Percentiles rank a stretch among this genome's conserved stretches.
phyloP scores from a whole-genome alignment of 2,113 vertebrate species.

The Pipra filicauda region DNA sequence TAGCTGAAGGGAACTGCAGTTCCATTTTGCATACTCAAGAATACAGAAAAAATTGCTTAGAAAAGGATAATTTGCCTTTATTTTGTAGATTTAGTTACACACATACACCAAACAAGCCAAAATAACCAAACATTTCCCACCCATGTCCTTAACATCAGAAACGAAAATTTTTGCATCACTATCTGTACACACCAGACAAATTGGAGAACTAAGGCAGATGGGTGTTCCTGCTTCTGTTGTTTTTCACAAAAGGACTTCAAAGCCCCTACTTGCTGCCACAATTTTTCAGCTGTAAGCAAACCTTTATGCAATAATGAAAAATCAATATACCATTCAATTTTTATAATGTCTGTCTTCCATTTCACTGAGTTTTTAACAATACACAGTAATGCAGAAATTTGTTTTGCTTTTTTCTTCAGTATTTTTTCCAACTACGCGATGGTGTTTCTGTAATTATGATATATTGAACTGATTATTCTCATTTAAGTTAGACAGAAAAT shows the following conservation, averaged over 20 bases:
- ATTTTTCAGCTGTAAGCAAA: conserved; percentile 36
- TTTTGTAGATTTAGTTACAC: background rate
- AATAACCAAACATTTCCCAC: background rate
- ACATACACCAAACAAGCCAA: background rate
- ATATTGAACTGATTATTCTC: background rate
- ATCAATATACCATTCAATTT: conserved; percentile 14
- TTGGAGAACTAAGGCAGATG: conserved; percentile 1
- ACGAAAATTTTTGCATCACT: background rate
- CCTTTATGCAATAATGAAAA: conserved; percentile 52
- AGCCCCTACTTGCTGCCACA: background rate
- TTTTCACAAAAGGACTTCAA: conserved; percentile 30
- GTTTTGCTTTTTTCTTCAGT: background rate
- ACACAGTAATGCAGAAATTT: background rate
- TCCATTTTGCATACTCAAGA: background rate
- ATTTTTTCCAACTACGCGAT: background rate
- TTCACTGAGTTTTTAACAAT: conserved; percentile 40
- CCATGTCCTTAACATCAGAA: background rate
- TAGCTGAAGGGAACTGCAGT: background rate
- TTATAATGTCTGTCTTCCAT: conserved; percentile 25
- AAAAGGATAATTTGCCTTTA: background rate
- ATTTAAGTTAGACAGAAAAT: background rate
- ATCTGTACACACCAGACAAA: background rate
- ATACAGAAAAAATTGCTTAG: background rate
- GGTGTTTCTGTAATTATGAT: background rate
- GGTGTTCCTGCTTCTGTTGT: conserved; percentile 6